These are phyloP conservation scores for Agrypnus murinus DNA, from an alignment of 2,888 invertebrate genomes.

Conservation along the genomic window DNA sequence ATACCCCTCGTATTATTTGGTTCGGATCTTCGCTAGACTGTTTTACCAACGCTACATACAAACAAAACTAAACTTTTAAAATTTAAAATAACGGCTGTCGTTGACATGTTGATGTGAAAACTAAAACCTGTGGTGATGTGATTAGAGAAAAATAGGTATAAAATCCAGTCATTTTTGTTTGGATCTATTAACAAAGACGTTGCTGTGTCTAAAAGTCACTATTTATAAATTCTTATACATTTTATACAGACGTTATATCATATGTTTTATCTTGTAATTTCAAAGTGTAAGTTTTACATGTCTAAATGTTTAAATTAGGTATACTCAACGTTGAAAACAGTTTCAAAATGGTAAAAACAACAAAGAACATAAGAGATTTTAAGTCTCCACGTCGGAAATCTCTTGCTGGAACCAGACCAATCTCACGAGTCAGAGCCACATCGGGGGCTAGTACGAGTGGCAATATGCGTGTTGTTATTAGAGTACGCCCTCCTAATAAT, in stretches of 20 bases:
- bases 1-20: too few species aligned
- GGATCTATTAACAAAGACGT: conserved; percentile 12
- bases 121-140: too few species aligned
- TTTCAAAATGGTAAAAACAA: conserved; percentile 61
- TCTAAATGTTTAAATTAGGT: conserved; percentile 49
- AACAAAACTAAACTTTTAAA: background rate
- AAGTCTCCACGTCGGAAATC: conserved; percentile 57
- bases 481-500: conserved; percentile 87
- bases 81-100: conserved; percentile 13
- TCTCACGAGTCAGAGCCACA: conserved; percentile 25
- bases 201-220: background rate
- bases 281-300: background rate
- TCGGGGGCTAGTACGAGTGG: conserved; percentile 59
- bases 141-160: too few species aligned
- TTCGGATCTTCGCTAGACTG: background rate
- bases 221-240: conserved; percentile 3
- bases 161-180: background rate
- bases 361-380: conserved; percentile 60
- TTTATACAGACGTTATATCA: conserved; percentile 20
- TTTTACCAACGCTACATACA: background rate
- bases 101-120: background rate
- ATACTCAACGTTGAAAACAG: conserved; percentile 24
- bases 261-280: conserved; percentile 15
- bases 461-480: conserved; percentile 87
- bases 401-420: conserved; percentile 44